Evolutionary conservation across 2,797 vertebrate species (phyloP).

Genomic region (Ctenosaura bakeri): DNA sequence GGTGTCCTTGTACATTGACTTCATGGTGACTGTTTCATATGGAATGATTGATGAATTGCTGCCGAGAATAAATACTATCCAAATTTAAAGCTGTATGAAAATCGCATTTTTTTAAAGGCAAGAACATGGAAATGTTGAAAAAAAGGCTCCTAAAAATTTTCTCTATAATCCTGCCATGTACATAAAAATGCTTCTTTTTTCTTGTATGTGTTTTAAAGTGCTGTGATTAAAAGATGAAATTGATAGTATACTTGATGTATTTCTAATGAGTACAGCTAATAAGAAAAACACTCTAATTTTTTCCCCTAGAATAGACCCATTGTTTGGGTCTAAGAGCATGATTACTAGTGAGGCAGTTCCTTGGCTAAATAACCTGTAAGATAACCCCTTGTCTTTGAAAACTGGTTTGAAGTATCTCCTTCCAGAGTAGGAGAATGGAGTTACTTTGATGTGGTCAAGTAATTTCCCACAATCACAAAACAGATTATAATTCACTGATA

Average conservation of each 20-base stretch:
- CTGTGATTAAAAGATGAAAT: constrained; percentile 63
- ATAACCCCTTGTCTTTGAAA: constrained; percentile 83
- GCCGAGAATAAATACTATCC: not conserved
- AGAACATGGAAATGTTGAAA: constrained; percentile 45
- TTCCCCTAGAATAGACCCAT: constrained; percentile 80
- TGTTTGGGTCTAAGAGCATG: constrained; percentile 84
- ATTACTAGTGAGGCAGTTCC: constrained; percentile 77
- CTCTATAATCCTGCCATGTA: constrained; percentile 45
- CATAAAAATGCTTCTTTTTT: constrained; percentile 42
- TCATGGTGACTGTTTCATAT: not conserved
- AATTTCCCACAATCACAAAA: constrained; percentile 75
- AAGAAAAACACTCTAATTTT: constrained; percentile 80
- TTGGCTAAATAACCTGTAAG: constrained; percentile 83
- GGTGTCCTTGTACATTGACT: not conserved
- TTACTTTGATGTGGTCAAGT: constrained; percentile 83
- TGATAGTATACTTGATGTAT: constrained; percentile 73
- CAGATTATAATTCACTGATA: constrained; percentile 68
- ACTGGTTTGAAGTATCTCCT: constrained; percentile 75
- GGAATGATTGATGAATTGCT: not conserved
- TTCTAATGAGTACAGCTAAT: constrained; percentile 82
- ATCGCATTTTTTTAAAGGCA: constrained; percentile 50
- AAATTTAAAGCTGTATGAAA: constrained; percentile 5
- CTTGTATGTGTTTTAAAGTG: constrained; percentile 55
- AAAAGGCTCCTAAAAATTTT: constrained; percentile 59
- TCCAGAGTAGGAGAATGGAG: constrained; percentile 65